Evolutionary conservation across 1,140 invertebrate species (phyloP), one percentile per base, ranked within the genome.

Genomic region (Antheraea mylitta): DNA sequence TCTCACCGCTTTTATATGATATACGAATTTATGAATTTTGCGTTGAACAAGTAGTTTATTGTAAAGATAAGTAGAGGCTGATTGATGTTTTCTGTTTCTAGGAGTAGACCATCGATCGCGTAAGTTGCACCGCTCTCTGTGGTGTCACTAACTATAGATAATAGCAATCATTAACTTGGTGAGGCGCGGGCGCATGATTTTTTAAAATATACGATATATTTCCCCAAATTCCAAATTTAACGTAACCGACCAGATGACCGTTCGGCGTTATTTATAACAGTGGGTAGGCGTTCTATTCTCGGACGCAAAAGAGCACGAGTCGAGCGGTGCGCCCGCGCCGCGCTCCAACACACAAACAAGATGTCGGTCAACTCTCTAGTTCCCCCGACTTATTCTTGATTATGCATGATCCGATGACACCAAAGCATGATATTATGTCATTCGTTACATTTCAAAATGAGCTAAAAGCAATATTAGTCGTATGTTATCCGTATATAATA

Each of bases 81-180:
- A 91, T 86, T 88, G 86, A 87, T 86, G 85, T 91, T 90, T 93
- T 91, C 91, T 92, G 88, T 93, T 93, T 93, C 89, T 93, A 93
- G 92, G 92, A 92, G 92, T 93, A 93, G 92, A 93, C 90, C 92
- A 76, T 93, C 92, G 85, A 91, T 93, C 88, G 87, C 88, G 92
- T 93, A 93, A 93, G 92, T 93, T 88, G 84, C 89, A 91, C 89
- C 89, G 89, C 89, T 91, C 82, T 86, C 86, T 88, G 82, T 90
- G 89, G 89, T 91, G 89, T 91, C 89, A 90, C 89, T 91, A 91
- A 91, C 88, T 83, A 69, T 66, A 66, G 58, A 65, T 88, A 87
- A 85, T 81, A 45, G 74, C 82, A 77, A 78, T 80, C 74, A 90
- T 87, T 91, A 87, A 90, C 86, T 76, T 53, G 9, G 60, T 58